Percentiles rank a stretch among this genome's conserved stretches.
Conservation (phyloP, 2,113 vertebrate species). For the Catharus bicknelli region DNA sequence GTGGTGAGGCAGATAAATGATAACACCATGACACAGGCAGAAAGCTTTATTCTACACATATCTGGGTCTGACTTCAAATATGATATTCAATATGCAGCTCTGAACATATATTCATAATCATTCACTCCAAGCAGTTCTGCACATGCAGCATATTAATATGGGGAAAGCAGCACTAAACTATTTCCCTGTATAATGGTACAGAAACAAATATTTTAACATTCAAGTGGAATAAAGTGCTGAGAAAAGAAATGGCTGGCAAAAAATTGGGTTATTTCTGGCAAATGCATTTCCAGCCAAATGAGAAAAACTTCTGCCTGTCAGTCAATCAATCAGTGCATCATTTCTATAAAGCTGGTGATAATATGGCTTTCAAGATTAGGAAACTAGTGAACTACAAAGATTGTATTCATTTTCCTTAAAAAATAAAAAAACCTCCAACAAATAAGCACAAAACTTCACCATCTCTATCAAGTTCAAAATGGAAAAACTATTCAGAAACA, state of each 20-base stretch:
- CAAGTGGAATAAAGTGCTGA: slow-evolving; percentile 1
- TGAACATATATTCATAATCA: slow-evolving; percentile 51
- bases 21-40: slow-evolving; percentile 28
- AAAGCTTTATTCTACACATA: slow-evolving; percentile 41
- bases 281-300: slow-evolving; percentile 17
- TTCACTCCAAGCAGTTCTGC: slow-evolving; percentile 33
- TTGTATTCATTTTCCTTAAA: slow-evolving; percentile 4
- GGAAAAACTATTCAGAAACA: neutral
- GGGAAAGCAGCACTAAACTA: slow-evolving; percentile 16
- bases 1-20: slow-evolving; percentile 60
- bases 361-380: slow-evolving; percentile 17
- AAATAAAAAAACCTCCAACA: neutral
- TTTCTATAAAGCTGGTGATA: slow-evolving; percentile 11
- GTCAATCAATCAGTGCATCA: neutral
- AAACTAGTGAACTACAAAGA: neutral
- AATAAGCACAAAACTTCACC: neutral
- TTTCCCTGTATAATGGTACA: slow-evolving; percentile 15
- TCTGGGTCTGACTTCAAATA: slow-evolving; percentile 40
- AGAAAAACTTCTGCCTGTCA: slow-evolving; percentile 5
- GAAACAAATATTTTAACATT: slow-evolving; percentile 62
- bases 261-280: neutral
- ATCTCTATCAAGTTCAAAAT: neutral
- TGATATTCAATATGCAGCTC: slow-evolving; percentile 49
- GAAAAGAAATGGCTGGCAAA: slow-evolving; percentile 28
- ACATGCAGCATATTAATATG: slow-evolving; percentile 47